Percentiles rank a stretch among this genome's conserved stretches.
Evolutionary conservation across 2,797 vertebrate species (phyloP).

Genomic region (Buceros bicornis): DNA sequence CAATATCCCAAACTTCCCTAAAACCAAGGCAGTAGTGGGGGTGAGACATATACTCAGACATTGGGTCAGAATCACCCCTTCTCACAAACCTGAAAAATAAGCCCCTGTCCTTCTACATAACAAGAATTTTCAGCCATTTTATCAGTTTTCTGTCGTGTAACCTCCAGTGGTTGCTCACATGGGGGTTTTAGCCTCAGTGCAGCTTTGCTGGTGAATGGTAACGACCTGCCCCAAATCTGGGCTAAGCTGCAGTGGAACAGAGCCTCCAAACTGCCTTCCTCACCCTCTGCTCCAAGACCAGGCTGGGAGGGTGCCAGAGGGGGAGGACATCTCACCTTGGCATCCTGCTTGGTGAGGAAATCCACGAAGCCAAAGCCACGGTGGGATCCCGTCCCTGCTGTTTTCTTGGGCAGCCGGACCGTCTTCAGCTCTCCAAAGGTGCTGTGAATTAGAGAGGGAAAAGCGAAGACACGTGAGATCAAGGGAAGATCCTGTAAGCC

Average conservation of each 20-base stretch:
- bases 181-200: not conserved
- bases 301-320: not conserved
- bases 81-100: not conserved
- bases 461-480: not conserved
- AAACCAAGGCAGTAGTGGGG: not conserved
- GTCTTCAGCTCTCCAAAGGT: conserved; percentile 98
- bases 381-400: conserved; percentile 88
- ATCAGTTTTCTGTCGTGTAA: fast-evolving
- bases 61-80: not conserved
- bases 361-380: conserved; percentile 96
- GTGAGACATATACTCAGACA: fast-evolving
- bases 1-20: not conserved
- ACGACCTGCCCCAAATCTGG: not conserved
- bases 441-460: conserved; percentile 72
- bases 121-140: not conserved
- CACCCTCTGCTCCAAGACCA: not conserved
- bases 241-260: not conserved
- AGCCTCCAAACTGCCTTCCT: not conserved
- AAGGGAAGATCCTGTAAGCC: not conserved
- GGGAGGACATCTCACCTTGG: conserved; percentile 86
- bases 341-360: conserved; percentile 96
- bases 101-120: not conserved
- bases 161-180: fast-evolving
- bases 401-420: conserved; percentile 93
- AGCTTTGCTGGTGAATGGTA: not conserved